Evolutionary conservation across 2,797 vertebrate genomes (phyloP).

Genomic region (Thamnophis elegans): DNA sequence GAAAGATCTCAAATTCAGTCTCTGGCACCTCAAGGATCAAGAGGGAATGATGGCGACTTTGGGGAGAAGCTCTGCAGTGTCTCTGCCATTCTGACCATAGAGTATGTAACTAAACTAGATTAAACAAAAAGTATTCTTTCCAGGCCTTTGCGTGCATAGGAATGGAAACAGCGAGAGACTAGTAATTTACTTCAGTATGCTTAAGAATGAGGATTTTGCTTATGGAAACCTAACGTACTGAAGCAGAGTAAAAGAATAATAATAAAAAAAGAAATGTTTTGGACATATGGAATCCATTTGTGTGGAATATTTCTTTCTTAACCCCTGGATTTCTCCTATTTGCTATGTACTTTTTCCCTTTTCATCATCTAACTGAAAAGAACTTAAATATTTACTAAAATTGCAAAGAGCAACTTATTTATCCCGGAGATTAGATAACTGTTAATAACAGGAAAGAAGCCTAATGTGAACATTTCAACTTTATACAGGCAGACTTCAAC

Average conservation of each 20-base stretch:
- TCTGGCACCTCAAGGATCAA: background rate
- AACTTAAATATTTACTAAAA: background rate
- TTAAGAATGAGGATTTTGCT: background rate
- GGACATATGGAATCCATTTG: background rate
- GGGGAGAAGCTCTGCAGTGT: background rate
- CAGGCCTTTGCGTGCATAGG: background rate
- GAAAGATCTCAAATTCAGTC: background rate
- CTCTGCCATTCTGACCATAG: background rate
- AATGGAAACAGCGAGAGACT: background rate
- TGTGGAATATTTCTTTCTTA: background rate
- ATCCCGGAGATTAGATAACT: background rate
- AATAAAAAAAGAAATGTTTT: background rate
- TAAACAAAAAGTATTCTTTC: background rate
- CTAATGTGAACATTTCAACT: background rate
- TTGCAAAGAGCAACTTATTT: background rate
- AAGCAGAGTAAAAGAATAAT: background rate
- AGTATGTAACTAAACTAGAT: background rate
- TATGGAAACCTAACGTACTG: background rate
- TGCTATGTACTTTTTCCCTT: background rate
- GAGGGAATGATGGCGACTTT: background rate
- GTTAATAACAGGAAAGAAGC: background rate
- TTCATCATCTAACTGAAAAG: background rate
- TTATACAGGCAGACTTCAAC: background rate
- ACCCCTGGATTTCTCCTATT: background rate
- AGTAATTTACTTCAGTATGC: background rate